Evolutionary conservation across 2,888 invertebrate genomes (phyloP).

Genomic region (Synanthedon andrenaeformis): DNA sequence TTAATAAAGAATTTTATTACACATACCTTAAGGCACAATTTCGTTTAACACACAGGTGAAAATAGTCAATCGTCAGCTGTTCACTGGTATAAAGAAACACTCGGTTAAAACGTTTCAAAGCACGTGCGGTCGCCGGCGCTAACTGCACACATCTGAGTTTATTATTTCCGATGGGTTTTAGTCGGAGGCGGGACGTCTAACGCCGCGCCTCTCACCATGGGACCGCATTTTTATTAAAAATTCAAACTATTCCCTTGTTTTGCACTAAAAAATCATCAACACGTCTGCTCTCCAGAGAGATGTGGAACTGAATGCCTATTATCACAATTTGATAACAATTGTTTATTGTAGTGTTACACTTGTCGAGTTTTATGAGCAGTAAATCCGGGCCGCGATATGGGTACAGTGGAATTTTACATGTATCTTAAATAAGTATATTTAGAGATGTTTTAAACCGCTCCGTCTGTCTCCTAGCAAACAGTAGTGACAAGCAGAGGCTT

Average conservation of each 20-base stretch:
- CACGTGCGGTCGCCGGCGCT: slow-evolving; percentile 10
- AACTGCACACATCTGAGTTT: slow-evolving; percentile 19
- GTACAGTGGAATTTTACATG: slow-evolving; percentile 18
- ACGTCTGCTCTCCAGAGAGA: slow-evolving; percentile 32
- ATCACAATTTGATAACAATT: slow-evolving; percentile 23
- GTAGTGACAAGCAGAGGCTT: too few relatives aligned
- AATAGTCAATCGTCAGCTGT: slow-evolving; percentile 8
- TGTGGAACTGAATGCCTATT: slow-evolving; percentile 30
- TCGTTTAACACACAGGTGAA: background rate
- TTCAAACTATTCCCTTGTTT: slow-evolving; percentile 4
- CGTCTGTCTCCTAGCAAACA: too few relatives aligned
- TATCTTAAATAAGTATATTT: background rate
- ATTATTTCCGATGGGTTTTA: background rate
- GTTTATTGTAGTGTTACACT: slow-evolving; percentile 15
- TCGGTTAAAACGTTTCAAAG: background rate
- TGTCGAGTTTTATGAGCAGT: slow-evolving; percentile 7
- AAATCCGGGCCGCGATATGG: slow-evolving; percentile 10
- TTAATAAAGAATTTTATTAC: background rate
- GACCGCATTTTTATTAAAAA: slow-evolving; percentile 46
- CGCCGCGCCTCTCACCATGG: slow-evolving; percentile 43
- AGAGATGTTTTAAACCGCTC: background rate
- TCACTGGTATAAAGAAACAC: slow-evolving; percentile 7
- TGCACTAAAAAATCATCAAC: slow-evolving; percentile 12
- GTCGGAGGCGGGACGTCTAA: slow-evolving; percentile 36
- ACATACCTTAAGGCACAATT: background rate